Percentiles rank a stretch among this genome's conserved stretches.
Conservation (phyloP, 92 coral and sea anemone genomes). For the Siderastrea siderea region DNA sequence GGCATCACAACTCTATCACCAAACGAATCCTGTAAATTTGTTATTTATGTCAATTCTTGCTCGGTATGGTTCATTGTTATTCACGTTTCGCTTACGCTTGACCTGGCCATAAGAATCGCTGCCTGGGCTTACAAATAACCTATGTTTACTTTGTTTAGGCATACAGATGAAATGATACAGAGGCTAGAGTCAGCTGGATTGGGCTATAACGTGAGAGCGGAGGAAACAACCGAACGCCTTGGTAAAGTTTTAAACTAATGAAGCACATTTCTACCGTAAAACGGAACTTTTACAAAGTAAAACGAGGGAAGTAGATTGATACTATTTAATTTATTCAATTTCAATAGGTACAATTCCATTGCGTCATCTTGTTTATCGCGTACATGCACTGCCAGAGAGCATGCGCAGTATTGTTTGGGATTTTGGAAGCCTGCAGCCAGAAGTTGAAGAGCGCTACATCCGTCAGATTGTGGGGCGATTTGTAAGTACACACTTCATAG, state of each 20-base stretch:
- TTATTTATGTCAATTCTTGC: no score
- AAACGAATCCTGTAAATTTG: no score
- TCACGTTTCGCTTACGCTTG: not conserved
- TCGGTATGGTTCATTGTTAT: not conserved
- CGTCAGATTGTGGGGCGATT: slow-evolving; percentile 80
- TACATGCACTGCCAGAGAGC: slow-evolving; percentile 84
- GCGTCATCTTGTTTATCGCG: slow-evolving; percentile 89
- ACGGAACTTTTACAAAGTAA: not conserved
- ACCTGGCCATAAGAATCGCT: not conserved
- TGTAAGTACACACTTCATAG: slow-evolving; percentile 43
- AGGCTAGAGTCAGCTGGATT: slow-evolving; percentile 92
- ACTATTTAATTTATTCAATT: not conserved
- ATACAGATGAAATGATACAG: slow-evolving; percentile 85
- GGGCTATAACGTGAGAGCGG: slow-evolving; percentile 87
- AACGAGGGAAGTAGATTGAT: not conserved
- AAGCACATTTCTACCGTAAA: not conserved
- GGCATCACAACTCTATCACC: no score
- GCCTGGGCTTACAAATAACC: not conserved
- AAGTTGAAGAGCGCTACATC: slow-evolving; percentile 78
- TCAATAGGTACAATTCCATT: slow-evolving; percentile 74
- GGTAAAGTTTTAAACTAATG: slow-evolving; percentile 47
- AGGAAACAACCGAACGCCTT: slow-evolving; percentile 76
- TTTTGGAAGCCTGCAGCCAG: slow-evolving; percentile 86
- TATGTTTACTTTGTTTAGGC: slow-evolving; percentile 42
- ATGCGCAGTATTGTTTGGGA: slow-evolving; percentile 91